A percentile compares a stretch with the other conserved stretches of the same genome.
phyloP scores from a whole-genome alignment of 2,888 invertebrate species.

The Cancer borealis region DNA sequence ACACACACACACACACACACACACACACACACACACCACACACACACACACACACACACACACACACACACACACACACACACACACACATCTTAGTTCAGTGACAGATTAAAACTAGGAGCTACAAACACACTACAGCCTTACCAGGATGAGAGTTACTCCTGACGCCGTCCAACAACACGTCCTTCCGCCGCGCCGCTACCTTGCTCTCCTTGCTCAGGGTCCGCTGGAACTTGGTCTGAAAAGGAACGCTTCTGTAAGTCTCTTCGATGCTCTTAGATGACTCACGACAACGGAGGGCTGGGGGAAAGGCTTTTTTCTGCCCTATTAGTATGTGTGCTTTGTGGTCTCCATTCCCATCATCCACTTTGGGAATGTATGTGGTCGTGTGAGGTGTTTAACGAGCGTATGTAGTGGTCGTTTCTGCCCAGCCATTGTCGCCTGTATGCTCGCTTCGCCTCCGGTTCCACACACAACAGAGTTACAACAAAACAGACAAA shows the following conservation, averaged over 20 bases:
- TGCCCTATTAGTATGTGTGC: neutral
- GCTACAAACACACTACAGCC: neutral
- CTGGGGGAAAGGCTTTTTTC: neutral
- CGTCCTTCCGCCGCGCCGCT: constrained; percentile 58
- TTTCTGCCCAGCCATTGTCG: neutral
- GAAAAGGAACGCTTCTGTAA: neutral
- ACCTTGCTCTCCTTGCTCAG: constrained; percentile 73
- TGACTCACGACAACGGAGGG: neutral
- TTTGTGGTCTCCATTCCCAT: neutral
- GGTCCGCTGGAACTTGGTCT: constrained; percentile 75
- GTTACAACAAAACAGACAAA: neutral
- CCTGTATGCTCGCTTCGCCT: neutral
- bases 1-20: too few relatives aligned
- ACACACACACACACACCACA: too few relatives aligned
- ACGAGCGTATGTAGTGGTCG: neutral
- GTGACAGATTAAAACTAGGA: neutral
- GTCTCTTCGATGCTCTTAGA: neutral
- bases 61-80: neutral
- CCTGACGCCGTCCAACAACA: constrained; percentile 63
- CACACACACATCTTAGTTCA: neutral
- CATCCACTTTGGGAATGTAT: neutral
- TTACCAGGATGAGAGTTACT: constrained; percentile 73
- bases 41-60: too few relatives aligned
- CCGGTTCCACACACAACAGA: neutral
- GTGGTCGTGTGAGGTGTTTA: neutral